These are phyloP conservation scores for Leptodactylus fallax DNA, from an alignment of 2,797 vertebrate genomes.

Conservation along the genomic window DNA sequence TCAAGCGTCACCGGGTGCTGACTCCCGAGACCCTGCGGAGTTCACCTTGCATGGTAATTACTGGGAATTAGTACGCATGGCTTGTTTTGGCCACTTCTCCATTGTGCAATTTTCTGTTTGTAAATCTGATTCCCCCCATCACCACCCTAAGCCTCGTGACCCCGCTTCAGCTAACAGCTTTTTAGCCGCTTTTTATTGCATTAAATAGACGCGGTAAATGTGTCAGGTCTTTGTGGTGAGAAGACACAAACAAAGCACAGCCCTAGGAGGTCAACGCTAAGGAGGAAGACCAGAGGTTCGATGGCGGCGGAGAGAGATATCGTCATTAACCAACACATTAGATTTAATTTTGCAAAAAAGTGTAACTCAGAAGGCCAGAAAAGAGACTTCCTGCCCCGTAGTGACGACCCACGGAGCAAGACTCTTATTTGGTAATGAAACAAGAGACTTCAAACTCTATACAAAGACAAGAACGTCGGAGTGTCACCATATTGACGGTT, in stretches of 20 bases:
- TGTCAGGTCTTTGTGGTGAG: constrained; percentile 53
- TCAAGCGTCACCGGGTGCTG: constrained; percentile 77
- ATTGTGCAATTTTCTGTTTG: constrained; percentile 77
- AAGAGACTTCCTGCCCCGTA: background rate
- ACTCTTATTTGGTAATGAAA: constrained; percentile 2
- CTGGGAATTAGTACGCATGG: constrained; percentile 83
- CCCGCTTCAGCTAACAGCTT: constrained; percentile 68
- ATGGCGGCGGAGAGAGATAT: constrained; percentile 38
- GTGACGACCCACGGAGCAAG: constrained; percentile 6
- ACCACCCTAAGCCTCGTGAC: constrained; percentile 65
- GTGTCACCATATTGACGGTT: background rate
- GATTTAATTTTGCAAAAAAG: constrained; percentile 38
- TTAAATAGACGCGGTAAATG: constrained; percentile 65
- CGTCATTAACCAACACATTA: constrained; percentile 49
- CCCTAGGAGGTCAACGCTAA: constrained; percentile 37
- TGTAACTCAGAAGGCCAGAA: constrained; percentile 48
- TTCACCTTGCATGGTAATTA: constrained; percentile 89
- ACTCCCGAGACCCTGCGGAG: constrained; percentile 79
- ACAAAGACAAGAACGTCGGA: background rate
- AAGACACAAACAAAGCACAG: constrained; percentile 45
- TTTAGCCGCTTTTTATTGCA: constrained; percentile 63
- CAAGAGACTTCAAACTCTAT: background rate
- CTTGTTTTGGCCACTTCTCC: constrained; percentile 81
- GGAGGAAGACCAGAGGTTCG: constrained; percentile 55
- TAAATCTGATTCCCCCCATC: constrained; percentile 71